These are phyloP conservation scores for Eurosta solidaginis DNA, from an alignment of 1,140 invertebrate genomes.

Conservation along the genomic window DNA sequence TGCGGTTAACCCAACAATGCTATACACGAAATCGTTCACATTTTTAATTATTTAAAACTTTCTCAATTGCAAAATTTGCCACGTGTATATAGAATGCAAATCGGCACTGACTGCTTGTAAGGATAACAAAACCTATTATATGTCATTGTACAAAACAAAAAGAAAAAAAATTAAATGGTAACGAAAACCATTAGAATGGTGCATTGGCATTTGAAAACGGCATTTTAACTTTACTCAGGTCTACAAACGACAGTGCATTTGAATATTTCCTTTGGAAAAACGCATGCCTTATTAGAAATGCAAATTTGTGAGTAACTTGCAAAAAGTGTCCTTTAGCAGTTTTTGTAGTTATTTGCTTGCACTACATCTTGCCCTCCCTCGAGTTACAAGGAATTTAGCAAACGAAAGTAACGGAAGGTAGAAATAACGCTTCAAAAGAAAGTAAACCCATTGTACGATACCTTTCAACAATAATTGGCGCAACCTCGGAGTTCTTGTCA, in stretches of 20 bases:
- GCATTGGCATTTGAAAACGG: conserved; percentile 8
- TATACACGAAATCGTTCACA: no score
- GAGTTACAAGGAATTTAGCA: not conserved
- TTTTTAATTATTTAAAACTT: no score
- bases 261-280: not conserved
- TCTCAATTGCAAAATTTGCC: no score
- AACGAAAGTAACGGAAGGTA: not conserved
- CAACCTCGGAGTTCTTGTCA: not conserved
- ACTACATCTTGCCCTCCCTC: no score
- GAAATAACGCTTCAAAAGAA: not conserved
- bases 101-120: not conserved
- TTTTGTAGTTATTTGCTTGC: not conserved
- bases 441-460: conserved; percentile 27
- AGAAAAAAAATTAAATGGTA: no score
- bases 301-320: conserved; percentile 34
- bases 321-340: not conserved
- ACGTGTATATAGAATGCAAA: not conserved
- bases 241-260: not conserved
- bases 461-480: conserved; percentile 25
- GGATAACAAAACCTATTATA: conserved; percentile 7
- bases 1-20: no score
- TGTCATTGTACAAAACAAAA: not conserved
- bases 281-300: conserved; percentile 33
- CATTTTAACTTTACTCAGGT: conserved; percentile 25
- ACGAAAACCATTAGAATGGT: not conserved